Evolutionary conservation across 2,113 vertebrate genomes (phyloP).

Genomic region (Sphaerodactylus townsendi): DNA sequence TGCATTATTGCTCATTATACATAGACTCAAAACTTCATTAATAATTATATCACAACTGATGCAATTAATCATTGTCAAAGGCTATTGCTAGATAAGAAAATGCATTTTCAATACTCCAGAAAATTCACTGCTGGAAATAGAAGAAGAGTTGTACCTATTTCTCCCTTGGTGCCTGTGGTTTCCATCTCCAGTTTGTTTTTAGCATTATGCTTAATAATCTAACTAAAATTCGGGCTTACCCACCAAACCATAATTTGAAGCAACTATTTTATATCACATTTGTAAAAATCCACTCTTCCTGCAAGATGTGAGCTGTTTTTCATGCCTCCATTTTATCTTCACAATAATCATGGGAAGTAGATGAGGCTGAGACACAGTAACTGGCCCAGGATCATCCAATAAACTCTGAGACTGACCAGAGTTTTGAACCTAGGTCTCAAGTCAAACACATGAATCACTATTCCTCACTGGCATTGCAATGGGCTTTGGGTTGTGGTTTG

Average conservation of each 20-base stretch:
- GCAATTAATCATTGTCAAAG: neutral
- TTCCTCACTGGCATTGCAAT: no score
- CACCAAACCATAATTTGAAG: neutral
- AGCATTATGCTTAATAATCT: neutral
- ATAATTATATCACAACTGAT: conserved; percentile 12
- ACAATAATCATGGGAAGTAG: no score
- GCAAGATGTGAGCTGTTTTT: no score
- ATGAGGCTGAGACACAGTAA: no score
- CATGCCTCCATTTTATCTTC: no score
- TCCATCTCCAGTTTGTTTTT: neutral
- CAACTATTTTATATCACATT: neutral
- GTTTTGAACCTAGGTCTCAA: no score
- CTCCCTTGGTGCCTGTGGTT: neutral
- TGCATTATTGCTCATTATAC: neutral
- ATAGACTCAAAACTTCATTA: neutral
- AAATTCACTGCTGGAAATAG: conserved; percentile 29
- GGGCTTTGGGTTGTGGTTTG: no score
- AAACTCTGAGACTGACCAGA: no score
- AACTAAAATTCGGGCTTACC: neutral
- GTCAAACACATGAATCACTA: no score
- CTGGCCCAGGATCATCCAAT: no score
- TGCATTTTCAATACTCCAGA: conserved; percentile 1
- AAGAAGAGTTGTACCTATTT: neutral
- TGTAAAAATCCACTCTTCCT: no score
- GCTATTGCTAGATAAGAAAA: neutral